Percentiles rank a stretch among this genome's conserved stretches.
Conservation (phyloP, 2,113 vertebrate genomes). For the Lasiurus cinereus region DNA sequence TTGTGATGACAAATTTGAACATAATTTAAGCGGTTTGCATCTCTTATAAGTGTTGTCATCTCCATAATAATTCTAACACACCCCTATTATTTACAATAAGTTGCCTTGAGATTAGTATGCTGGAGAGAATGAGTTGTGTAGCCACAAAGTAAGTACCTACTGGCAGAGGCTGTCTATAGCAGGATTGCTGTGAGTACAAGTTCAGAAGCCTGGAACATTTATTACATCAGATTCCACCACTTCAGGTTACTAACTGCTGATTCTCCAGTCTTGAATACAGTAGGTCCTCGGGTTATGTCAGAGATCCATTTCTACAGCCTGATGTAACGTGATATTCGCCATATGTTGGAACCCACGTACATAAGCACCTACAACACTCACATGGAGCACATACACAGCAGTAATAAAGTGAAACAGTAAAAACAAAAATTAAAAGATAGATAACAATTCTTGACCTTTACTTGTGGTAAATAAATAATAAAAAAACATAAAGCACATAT, state of each 20-base stretch:
- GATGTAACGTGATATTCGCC: too few relatives aligned
- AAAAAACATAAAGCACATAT: too few relatives aligned
- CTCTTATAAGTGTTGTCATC: not conserved
- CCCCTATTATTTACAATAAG: not conserved
- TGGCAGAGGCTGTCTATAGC: not conserved
- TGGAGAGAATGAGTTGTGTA: not conserved
- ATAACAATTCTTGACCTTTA: too few relatives aligned
- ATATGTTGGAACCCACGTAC: too few relatives aligned
- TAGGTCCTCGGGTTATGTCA: not conserved
- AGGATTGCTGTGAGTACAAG: not conserved
- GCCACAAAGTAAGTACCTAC: not conserved
- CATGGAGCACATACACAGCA: too few relatives aligned
- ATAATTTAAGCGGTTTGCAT: not conserved
- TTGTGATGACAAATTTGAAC: not conserved
- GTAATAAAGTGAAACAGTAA: too few relatives aligned
- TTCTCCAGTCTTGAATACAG: not conserved
- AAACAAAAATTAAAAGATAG: too few relatives aligned
- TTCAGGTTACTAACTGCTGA: not conserved
- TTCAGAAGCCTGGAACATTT: not conserved
- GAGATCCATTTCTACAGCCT: too few relatives aligned
- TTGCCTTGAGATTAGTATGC: not conserved
- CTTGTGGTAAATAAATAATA: too few relatives aligned
- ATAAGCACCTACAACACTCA: too few relatives aligned
- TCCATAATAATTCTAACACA: not conserved
- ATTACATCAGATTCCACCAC: not conserved